These are phyloP conservation scores for Allobates femoralis DNA, from an alignment of 2,797 vertebrate genomes.

Conservation along the genomic window DNA sequence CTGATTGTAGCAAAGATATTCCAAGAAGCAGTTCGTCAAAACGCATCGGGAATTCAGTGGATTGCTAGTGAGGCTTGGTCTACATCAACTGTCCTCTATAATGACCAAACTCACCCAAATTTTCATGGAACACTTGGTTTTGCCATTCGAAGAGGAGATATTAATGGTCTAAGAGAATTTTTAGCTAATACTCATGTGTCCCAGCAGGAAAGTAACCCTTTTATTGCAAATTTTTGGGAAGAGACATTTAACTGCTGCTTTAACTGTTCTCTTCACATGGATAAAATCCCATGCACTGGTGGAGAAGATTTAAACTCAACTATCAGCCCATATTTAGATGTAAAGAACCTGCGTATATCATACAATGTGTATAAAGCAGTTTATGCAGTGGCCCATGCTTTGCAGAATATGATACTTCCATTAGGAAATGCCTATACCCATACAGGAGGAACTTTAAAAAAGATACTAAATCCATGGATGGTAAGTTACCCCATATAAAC, in stretches of 20 bases:
- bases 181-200: constrained; percentile 72
- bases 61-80: constrained; percentile 82
- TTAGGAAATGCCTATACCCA: constrained; percentile 36
- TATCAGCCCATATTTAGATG: constrained; percentile 74
- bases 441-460: background rate
- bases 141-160: constrained; percentile 74
- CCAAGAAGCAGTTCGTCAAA: constrained; percentile 76
- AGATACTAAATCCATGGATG: background rate
- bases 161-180: constrained; percentile 74
- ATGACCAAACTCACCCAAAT: constrained; percentile 73
- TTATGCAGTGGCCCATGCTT: constrained; percentile 77
- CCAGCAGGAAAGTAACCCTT: constrained; percentile 65
- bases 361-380: constrained; percentile 82
- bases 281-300: constrained; percentile 69
- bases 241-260: constrained; percentile 73
- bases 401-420: constrained; percentile 75
- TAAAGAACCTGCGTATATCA: constrained; percentile 75
- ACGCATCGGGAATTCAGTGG: constrained; percentile 81
- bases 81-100: constrained; percentile 74
- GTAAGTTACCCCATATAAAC: background rate
- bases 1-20: constrained; percentile 77
- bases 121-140: constrained; percentile 79
- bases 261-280: background rate
- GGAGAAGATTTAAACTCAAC: constrained; percentile 69
- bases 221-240: constrained; percentile 78